Conservation (phyloP, 2,113 vertebrate species). For the Neotoma lepida region DNA sequence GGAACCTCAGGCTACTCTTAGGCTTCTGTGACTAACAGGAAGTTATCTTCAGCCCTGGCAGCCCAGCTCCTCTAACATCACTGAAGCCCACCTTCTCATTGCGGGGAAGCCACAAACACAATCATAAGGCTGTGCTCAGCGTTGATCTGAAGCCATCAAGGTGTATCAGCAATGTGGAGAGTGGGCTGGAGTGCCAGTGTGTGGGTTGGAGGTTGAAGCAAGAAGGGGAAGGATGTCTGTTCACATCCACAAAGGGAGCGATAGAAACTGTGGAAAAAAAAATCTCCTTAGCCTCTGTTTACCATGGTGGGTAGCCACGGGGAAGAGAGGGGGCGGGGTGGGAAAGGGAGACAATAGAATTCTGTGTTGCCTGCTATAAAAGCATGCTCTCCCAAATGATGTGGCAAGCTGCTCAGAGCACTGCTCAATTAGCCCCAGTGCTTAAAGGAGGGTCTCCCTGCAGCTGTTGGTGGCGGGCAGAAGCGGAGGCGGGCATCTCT, state of each 20-base stretch:
- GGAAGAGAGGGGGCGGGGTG: not conserved
- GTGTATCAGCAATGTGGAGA: not conserved
- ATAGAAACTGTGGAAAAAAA: slow-evolving; percentile 45
- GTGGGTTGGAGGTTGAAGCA: not conserved
- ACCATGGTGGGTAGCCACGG: slow-evolving; percentile 54
- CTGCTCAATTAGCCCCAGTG: slow-evolving; percentile 72
- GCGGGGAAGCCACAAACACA: not conserved
- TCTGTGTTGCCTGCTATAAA: slow-evolving; percentile 78
- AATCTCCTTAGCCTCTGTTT: slow-evolving; percentile 69
- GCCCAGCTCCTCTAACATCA: not conserved
- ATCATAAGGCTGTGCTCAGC: not conserved
- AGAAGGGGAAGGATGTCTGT: not conserved
- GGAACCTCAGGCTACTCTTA: not conserved
- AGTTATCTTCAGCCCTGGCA: not conserved
- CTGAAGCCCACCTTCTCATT: not conserved
- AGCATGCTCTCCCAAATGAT: slow-evolving; percentile 67
- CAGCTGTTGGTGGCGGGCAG: slow-evolving; percentile 62
- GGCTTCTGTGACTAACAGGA: not conserved
- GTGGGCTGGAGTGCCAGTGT: fast-evolving
- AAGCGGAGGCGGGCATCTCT: not conserved
- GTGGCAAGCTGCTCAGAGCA: slow-evolving; percentile 68
- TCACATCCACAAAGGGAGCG: not conserved
- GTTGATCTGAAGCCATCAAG: not conserved
- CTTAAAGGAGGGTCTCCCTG: slow-evolving; percentile 71
- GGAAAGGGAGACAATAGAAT: slow-evolving; percentile 74